Conservation (phyloP, 2,113 vertebrate genomes). For the Melospiza georgiana region DNA sequence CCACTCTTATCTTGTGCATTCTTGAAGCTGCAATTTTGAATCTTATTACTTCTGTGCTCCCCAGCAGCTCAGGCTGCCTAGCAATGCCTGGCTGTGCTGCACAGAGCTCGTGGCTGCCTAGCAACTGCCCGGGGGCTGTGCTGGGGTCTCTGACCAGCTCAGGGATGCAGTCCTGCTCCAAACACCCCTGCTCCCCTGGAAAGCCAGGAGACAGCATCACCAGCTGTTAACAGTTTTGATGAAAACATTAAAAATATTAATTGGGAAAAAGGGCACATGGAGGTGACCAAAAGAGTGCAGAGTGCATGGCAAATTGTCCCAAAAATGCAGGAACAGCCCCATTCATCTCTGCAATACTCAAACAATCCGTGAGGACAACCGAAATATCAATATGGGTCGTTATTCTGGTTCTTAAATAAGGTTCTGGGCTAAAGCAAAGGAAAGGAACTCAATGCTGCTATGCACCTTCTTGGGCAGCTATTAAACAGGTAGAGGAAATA, state of each 20-base stretch:
- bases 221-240: not conserved
- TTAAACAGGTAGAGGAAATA: not conserved
- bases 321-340: not conserved
- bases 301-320: not conserved
- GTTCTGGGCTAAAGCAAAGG: not conserved
- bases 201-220: not conserved
- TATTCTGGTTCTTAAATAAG: not conserved
- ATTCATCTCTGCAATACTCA: not conserved
- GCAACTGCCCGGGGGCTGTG: conserved; percentile 28
- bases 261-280: fast-evolving
- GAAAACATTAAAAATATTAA: not conserved
- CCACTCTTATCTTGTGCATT: not conserved
- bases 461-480: not conserved
- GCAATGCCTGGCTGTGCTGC: conserved; percentile 28
- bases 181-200: not conserved
- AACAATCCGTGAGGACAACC: not conserved
- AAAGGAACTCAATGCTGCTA: not conserved
- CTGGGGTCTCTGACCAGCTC: not conserved
- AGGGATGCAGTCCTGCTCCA: not conserved
- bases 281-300: not conserved
- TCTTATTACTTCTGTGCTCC: conserved; percentile 27
- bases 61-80: conserved; percentile 47
- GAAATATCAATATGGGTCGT: not conserved
- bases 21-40: conserved; percentile 7
- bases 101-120: conserved; percentile 44